Base-by-base conservation (phyloP, 1,140 invertebrate genomes). In the Cyclina sinensis region DNA sequence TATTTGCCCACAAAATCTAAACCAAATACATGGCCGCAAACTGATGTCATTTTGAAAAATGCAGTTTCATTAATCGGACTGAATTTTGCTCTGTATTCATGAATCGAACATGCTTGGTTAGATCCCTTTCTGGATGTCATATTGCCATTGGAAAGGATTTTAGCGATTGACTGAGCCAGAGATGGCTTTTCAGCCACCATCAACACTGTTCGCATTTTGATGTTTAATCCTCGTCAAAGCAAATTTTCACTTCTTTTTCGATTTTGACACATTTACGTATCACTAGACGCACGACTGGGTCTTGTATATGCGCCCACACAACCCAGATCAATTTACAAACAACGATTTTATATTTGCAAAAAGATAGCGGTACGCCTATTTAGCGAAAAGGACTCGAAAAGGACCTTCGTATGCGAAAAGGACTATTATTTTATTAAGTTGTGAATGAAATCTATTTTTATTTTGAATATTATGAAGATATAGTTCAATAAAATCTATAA, bases 101-200 rank as follows among this genome's bases (percentile, higher is more conserved):
- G 98, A 0, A 99, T 97, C 18, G 98, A 97, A 96, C 99, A 99
- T 24, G 98, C 98, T 62, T 97, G 97, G 96, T 99, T 99, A 30
- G 97, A 97, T 80, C 99, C 98, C 97, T 99, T 99, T 94, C 98
- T 97, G 0, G 97, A 96, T 16, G 96, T 97, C 94, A 97, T 97
- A 94, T 97, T 97, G 73, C 98, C 97, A 96, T 98, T 98, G 89
- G 99, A 99, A 81, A 99, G 96, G 93, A 99, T 99, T 94, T 97
- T 98, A 0, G 99, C 98, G 43, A 99, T 96, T 43, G 99, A 98
- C 94, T 98, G 97, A 27, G 99, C 99, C 94, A 99, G 95, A 70
- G 99, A 99, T 12, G 99, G 99, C 97, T 99, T 99, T 95, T 99
- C 99, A 90, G 99, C 99, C 88, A 99, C 98, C 99, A 99, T 99